Conservation (phyloP, 1,140 invertebrate genomes). For the Calosoma granatense region DNA sequence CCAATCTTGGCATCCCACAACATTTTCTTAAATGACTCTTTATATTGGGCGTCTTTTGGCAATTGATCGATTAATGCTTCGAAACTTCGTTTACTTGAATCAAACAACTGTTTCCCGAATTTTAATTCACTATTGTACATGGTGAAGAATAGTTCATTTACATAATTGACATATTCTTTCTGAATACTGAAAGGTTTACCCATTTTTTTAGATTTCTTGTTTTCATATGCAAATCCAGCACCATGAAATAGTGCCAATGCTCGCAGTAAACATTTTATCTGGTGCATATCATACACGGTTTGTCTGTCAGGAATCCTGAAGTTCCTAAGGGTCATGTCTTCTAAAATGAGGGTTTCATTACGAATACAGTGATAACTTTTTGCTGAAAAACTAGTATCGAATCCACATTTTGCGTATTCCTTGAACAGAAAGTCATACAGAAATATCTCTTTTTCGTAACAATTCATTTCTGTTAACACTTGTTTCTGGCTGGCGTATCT, state of each 20-base stretch:
- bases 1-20: too few species aligned
- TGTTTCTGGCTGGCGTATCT: background rate
- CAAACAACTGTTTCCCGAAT: too few species aligned
- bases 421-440: background rate
- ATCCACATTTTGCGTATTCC: background rate
- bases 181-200: background rate
- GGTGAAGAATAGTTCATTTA: too few species aligned
- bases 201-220: background rate
- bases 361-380: background rate
- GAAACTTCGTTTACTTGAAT: too few species aligned
- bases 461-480: background rate
- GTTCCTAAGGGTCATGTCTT: background rate
- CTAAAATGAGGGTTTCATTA: background rate
- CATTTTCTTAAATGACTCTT: too few species aligned
- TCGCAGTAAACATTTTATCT: background rate
- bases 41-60: too few species aligned
- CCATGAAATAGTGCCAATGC: background rate
- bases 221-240: background rate
- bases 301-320: background rate
- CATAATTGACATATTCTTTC: too few species aligned
- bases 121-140: too few species aligned
- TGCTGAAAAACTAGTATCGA: background rate
- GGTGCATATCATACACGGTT: background rate
- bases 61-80: too few species aligned
- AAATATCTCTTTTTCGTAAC: slow-evolving; percentile 14